Evolutionary conservation across 1,140 invertebrate genomes (phyloP).

Genomic region (Campodea augens): DNA sequence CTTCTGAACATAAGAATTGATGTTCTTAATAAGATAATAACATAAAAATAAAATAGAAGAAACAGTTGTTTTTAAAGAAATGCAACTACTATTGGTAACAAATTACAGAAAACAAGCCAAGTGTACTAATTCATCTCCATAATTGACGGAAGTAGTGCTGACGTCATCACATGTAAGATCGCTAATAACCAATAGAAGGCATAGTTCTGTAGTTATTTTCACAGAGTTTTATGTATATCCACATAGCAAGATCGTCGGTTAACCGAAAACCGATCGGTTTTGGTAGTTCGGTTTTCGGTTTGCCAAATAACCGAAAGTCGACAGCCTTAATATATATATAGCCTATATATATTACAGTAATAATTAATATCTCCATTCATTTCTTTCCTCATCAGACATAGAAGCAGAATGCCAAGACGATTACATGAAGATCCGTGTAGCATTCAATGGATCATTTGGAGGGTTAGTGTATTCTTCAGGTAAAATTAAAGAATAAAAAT

Average conservation of each 20-base stretch:
- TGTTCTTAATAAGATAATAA: too few relatives aligned
- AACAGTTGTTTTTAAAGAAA: too few relatives aligned
- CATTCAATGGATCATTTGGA: conserved; percentile 76
- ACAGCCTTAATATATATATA: background rate
- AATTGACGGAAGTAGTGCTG: too few relatives aligned
- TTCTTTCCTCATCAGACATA: conserved; percentile 47
- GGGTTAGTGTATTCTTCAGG: conserved; percentile 77
- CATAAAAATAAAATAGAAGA: too few relatives aligned
- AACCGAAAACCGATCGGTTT: background rate
- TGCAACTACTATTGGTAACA: too few relatives aligned
- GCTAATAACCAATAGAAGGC: too few relatives aligned
- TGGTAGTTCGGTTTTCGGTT: background rate
- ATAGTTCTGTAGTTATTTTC: too few relatives aligned
- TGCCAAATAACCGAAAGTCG: background rate
- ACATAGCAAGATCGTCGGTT: background rate
- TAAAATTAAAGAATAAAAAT: conserved; percentile 21
- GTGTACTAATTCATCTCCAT: too few relatives aligned
- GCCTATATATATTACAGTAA: background rate
- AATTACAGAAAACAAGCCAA: too few relatives aligned
- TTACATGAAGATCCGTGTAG: conserved; percentile 82
- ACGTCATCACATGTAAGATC: too few relatives aligned
- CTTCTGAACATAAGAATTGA: too few relatives aligned
- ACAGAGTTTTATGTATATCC: background rate
- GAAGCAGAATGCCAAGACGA: conserved; percentile 88
- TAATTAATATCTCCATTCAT: too few relatives aligned